A percentile compares a stretch with the other conserved stretches of the same genome.
Evolutionary conservation across 35 echinoderm and acorn worm genomes (phyloP).

Genomic region (Holothuria glaberrima): DNA sequence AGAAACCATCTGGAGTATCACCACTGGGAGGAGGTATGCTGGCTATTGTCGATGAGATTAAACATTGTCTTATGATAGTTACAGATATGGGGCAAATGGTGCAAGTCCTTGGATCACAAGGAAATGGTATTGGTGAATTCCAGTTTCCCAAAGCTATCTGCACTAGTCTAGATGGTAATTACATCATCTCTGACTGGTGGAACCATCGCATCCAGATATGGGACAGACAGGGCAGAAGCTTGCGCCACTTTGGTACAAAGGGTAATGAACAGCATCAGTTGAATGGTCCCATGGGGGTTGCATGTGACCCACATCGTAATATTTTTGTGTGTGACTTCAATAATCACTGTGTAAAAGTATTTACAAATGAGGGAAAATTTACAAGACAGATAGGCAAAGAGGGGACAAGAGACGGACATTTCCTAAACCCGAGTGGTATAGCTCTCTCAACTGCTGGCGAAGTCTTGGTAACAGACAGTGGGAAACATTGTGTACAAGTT

Average conservation of each 20-base stretch:
- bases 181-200: constrained; percentile 82
- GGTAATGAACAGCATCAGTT: constrained; percentile 55
- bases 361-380: constrained; percentile 67
- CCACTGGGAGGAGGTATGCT: constrained; percentile 66
- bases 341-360: constrained; percentile 86
- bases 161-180: constrained; percentile 48
- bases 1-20: constrained; percentile 79
- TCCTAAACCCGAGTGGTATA: constrained; percentile 77
- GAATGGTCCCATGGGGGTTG: constrained; percentile 77
- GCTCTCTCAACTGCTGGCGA: constrained; percentile 77
- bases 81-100: constrained; percentile 78
- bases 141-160: constrained; percentile 83
- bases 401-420: constrained; percentile 73
- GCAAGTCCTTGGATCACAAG: constrained; percentile 64
- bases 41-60: constrained; percentile 81
- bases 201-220: constrained; percentile 92
- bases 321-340: constrained; percentile 95
- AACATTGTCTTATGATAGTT: constrained; percentile 82
- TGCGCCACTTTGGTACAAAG: constrained; percentile 78
- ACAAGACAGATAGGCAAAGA: constrained; percentile 85
- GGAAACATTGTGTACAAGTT: constrained; percentile 90
- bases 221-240: constrained; percentile 73
- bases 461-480: constrained; percentile 81
- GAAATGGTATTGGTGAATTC: constrained; percentile 75
- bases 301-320: constrained; percentile 74